Conservation (phyloP, 2,797 vertebrate species). For the Channa striata region DNA sequence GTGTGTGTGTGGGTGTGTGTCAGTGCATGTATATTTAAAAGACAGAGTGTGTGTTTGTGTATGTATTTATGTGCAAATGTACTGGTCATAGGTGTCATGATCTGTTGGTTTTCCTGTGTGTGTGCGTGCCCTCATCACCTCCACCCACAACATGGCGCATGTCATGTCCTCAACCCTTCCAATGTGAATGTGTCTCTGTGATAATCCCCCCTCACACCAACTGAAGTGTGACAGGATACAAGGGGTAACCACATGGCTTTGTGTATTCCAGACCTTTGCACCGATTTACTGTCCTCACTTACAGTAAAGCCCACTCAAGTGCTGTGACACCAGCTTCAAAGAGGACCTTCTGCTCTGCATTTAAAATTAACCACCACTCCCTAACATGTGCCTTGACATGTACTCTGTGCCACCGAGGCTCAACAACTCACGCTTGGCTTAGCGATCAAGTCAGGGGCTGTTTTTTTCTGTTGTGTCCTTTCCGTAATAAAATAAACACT, state of each 20-base stretch:
- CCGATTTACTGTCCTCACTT: conserved; percentile 80
- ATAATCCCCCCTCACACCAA: conserved; percentile 77
- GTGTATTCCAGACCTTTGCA: conserved; percentile 79
- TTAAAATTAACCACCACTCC: conserved; percentile 70
- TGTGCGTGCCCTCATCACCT: conserved; percentile 41
- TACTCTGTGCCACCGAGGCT: conserved; percentile 16
- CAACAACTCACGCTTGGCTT: conserved; percentile 38
- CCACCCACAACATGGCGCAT: conserved; percentile 56
- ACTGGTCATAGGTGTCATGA: conserved; percentile 32
- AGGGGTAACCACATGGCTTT: conserved; percentile 78
- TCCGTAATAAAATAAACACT: not conserved
- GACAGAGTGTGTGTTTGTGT: not conserved
- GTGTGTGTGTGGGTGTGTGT: conserved; percentile 3
- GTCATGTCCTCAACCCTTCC: conserved; percentile 80
- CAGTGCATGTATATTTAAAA: not conserved
- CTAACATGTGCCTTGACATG: conserved; percentile 53
- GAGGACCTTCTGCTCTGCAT: conserved; percentile 67
- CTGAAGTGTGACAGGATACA: conserved; percentile 80
- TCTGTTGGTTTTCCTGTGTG: conserved; percentile 44
- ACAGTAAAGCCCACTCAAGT: conserved; percentile 78
- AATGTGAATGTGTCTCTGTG: conserved; percentile 73
- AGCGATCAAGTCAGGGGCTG: conserved; percentile 24
- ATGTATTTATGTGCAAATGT: conserved; percentile 35
- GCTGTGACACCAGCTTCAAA: conserved; percentile 75
- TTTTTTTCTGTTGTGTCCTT: conserved; percentile 12